Evolutionary conservation across 2,797 vertebrate species (phyloP), one percentile per base, ranked within the genome.

Genomic region (Muscicapa striata): DNA sequence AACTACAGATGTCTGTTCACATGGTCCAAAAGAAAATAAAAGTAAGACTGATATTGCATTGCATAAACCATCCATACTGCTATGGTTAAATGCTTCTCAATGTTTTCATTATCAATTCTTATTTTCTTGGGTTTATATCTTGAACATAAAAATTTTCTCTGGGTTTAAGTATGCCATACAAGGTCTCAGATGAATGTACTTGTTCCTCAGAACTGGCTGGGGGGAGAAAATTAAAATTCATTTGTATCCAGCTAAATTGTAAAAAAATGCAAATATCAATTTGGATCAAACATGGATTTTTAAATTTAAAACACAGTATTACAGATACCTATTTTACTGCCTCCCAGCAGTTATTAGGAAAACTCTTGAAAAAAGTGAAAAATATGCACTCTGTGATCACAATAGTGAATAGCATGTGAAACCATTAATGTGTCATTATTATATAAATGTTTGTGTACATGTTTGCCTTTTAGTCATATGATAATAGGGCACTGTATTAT

Each of bases 91-190:
- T 64, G 69, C 23, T 41, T 91, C 72, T 69, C 88, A 32, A 6
- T 87, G 80, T 89, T 96, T 95, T 94, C 32, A 45, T 89, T 88
- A 49, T 67, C 87, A 89, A 91, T 93, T 66, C 80, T n/a, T 78
- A 23, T 96, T 97, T 94, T 92, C 64, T 86, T 76, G 29, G 59
- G 19, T 94, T 96, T 94, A 55, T 70, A 85, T 59, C 34, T 90
- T 84, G 27, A 93, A 94, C 3, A 4, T 82, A 84, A 94, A 90
- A 67, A 63, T 89, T 88, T 92, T 43, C 72, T 95, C 49, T 86
- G 73, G 51, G 36, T 88, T 90, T 94, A 80, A 83, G 58, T 94
- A 77, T 87, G 54, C 89, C 38, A 32, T 79, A 38, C 30, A 34
- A 73, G 32, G n/a, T 90, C 83, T 94, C 46, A 82, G 41, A 36